phyloP scores from a whole-genome alignment of 2,888 invertebrate genomes.

The Phlogophora meticulosa region DNA sequence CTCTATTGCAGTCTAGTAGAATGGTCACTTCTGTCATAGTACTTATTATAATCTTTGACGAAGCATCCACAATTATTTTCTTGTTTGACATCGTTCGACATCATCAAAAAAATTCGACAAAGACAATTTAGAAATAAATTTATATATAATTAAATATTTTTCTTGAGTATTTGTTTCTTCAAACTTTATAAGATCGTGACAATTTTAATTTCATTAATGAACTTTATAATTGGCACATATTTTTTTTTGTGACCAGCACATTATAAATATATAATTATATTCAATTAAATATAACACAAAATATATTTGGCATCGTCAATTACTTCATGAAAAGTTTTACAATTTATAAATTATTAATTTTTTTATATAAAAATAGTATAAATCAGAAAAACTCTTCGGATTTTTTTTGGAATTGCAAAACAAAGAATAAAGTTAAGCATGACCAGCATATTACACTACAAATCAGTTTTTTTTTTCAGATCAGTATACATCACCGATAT shows the following conservation, averaged over 20 bases:
- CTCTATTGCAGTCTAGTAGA: not conserved
- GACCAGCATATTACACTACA: constrained; percentile 51
- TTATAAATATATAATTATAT: constrained; percentile 39
- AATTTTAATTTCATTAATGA: constrained; percentile 55
- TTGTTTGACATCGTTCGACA: constrained; percentile 29
- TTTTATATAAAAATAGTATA: constrained; percentile 2
- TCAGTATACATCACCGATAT: constrained; percentile 14
- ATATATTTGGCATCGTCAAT: constrained; percentile 54
- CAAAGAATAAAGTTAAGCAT: constrained; percentile 39
- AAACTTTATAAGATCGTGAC: constrained; percentile 77
- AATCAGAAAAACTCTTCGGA: not conserved
- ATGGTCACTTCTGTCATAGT: constrained; percentile 18
- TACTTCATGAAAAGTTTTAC: constrained; percentile 34
- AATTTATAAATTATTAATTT: constrained; percentile 15
- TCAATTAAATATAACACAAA: constrained; percentile 35
- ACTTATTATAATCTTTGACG: constrained; percentile 32
- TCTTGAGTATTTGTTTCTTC: constrained; percentile 8
- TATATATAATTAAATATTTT: not conserved
- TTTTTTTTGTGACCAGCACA: constrained; percentile 81
- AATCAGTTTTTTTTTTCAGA: constrained; percentile 7
- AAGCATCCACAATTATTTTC: constrained; percentile 37
- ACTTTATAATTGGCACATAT: constrained; percentile 77
- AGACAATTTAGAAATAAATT: constrained; percentile 24
- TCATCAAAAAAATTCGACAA: constrained; percentile 29
- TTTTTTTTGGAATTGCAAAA: constrained; percentile 2